These are phyloP conservation scores for Taphrorychus bicolor DNA, from an alignment of 2,888 invertebrate genomes.

Conservation along the genomic window DNA sequence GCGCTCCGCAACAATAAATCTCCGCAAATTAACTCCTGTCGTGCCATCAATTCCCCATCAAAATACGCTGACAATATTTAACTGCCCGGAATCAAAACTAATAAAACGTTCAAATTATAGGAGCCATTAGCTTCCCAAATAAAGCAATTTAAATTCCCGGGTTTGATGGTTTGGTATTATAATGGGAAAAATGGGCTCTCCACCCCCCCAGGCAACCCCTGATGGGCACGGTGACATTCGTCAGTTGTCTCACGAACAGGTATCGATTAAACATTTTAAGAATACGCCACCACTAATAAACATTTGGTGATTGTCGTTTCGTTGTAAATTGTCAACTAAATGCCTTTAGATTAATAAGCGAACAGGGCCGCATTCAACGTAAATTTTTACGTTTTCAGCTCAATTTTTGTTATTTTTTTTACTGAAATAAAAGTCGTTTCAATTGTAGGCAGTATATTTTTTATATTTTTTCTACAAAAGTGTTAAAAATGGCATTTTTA, in stretches of 20 bases:
- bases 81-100: conserved; percentile 7
- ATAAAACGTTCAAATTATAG: conserved; percentile 24
- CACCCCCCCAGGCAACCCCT: too few species aligned
- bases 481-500: too few species aligned
- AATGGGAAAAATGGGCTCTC: conserved; percentile 13
- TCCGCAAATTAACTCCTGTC: background rate
- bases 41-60: background rate
- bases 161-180: conserved; percentile 14
- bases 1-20: too few species aligned
- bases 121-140: conserved; percentile 13
- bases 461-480: too few species aligned
- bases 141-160: conserved; percentile 36
- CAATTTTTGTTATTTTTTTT: too few species aligned
- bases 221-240: conserved; percentile 24
- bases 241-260: conserved; percentile 35
- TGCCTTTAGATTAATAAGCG: conserved; percentile 32
- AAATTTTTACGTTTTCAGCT: too few species aligned
- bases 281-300: conserved; percentile 45
- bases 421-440: too few species aligned
- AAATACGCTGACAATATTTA: background rate
- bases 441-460: too few species aligned
- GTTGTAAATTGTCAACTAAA: conserved; percentile 46
- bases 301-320: conserved; percentile 43
- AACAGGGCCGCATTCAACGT: conserved; percentile 22
- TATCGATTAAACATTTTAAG: conserved; percentile 47